phyloP scores from a whole-genome alignment of 2,888 invertebrate species.

The Mayetiola destructor region DNA sequence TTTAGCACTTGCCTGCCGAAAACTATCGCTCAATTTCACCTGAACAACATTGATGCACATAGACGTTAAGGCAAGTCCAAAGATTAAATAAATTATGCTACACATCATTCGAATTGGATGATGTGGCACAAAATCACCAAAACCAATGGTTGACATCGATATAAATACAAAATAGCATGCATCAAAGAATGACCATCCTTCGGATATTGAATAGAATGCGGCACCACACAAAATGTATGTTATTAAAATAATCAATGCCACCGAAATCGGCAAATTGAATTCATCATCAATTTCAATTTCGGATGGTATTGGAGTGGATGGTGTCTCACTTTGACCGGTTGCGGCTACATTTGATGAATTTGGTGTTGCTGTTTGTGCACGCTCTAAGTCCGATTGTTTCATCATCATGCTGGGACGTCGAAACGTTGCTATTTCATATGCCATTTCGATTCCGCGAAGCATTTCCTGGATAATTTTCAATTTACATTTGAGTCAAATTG shows the following conservation, averaged over 20 bases:
- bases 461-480: constrained; percentile 66
- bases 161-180: constrained; percentile 96
- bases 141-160: constrained; percentile 94
- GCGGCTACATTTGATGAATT: constrained; percentile 21
- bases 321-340: constrained; percentile 40
- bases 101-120: constrained; percentile 80
- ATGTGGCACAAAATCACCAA: constrained; percentile 80
- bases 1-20: constrained; percentile 70
- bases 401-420: constrained; percentile 55
- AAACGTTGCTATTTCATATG: constrained; percentile 63
- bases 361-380: constrained; percentile 24
- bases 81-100: constrained; percentile 82
- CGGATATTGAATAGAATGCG: constrained; percentile 58
- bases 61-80: constrained; percentile 87
- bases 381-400: constrained; percentile 31
- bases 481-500: no score
- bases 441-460: constrained; percentile 67
- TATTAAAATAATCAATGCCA: constrained; percentile 70
- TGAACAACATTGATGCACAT: constrained; percentile 97
- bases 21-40: constrained; percentile 63
- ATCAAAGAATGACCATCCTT: constrained; percentile 81
- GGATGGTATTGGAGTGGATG: constrained; percentile 62
- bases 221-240: constrained; percentile 81
- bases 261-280: constrained; percentile 83
- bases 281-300: constrained; percentile 73